A percentile compares a stretch with the other conserved stretches of the same genome.
Conservation (phyloP, 2,888 invertebrate species). For the Agrochola lota region DNA sequence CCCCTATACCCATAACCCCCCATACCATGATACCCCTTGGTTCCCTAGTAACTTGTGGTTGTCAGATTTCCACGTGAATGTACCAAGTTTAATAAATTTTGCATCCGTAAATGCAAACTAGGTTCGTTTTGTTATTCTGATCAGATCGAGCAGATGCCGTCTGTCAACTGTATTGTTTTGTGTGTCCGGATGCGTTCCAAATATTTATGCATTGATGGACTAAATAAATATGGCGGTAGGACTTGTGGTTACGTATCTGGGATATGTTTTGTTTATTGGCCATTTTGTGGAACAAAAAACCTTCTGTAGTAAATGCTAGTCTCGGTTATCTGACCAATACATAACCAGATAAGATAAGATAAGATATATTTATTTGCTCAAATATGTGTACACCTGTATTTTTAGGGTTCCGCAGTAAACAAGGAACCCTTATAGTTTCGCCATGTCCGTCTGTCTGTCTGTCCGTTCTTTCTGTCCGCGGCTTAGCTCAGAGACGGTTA, state of each 20-base stretch:
- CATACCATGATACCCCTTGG: rapidly evolving
- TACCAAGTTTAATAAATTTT: conserved; percentile 36
- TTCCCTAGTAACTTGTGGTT: not conserved
- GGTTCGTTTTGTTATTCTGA: conserved; percentile 57
- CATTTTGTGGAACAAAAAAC: not conserved
- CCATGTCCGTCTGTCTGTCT: no score
- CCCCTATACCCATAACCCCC: no score
- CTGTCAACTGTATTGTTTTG: conserved; percentile 43
- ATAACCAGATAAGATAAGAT: no score
- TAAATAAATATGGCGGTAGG: conserved; percentile 29
- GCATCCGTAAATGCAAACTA: conserved; percentile 51
- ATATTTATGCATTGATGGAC: conserved; percentile 43
- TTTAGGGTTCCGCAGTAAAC: no score
- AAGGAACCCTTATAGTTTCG: no score
- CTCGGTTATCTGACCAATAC: not conserved
- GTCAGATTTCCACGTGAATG: not conserved
- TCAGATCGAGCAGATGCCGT: conserved; percentile 54
- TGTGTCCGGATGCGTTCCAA: conserved; percentile 43
- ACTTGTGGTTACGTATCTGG: conserved; percentile 13
- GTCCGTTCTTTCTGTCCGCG: no score
- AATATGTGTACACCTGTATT: no score
- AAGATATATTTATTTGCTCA: no score
- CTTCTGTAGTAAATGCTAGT: not conserved
- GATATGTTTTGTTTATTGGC: not conserved
- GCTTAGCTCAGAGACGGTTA: no score